Conservation (phyloP, 1,140 invertebrate species). For the Drosophila seguyi region DNA sequence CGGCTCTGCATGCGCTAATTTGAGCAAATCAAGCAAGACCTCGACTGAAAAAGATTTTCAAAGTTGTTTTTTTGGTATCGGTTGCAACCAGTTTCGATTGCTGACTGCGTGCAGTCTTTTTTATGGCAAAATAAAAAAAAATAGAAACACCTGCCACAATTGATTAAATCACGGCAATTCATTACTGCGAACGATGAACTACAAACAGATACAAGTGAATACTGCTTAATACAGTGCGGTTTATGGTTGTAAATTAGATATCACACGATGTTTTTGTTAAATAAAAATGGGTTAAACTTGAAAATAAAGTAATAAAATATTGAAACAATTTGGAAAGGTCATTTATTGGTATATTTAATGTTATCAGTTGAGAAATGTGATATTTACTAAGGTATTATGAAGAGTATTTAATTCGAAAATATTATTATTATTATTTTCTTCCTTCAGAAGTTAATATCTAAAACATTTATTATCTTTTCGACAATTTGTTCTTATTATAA, state of each 20-base stretch:
- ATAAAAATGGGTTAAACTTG: background rate
- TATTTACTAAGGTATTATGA: background rate
- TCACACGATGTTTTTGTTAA: background rate
- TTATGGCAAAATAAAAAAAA: slow-evolving; percentile 38
- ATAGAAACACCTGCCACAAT: slow-evolving; percentile 77
- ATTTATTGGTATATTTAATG: background rate
- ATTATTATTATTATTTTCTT: too few relatives aligned
- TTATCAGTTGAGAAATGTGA: background rate
- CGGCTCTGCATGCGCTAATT: slow-evolving; percentile 69
- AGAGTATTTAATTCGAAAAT: background rate
- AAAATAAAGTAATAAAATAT: background rate
- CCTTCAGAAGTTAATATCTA: too few relatives aligned
- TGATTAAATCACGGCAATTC: slow-evolving; percentile 80
- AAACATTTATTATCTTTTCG: too few relatives aligned
- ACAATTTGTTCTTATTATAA: background rate
- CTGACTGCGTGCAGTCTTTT: slow-evolving; percentile 55
- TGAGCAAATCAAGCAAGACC: slow-evolving; percentile 74
- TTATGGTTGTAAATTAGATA: background rate
- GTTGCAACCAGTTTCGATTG: slow-evolving; percentile 60
- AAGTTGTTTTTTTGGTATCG: slow-evolving; percentile 33
- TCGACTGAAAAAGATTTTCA: slow-evolving; percentile 31
- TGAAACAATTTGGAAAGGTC: background rate
- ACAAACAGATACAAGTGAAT: slow-evolving; percentile 15
- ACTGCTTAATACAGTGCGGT: background rate
- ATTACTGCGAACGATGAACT: slow-evolving; percentile 65